These are phyloP conservation scores for Siniperca knerii DNA, from an alignment of 2,113 vertebrate species.

Conservation along the genomic window DNA sequence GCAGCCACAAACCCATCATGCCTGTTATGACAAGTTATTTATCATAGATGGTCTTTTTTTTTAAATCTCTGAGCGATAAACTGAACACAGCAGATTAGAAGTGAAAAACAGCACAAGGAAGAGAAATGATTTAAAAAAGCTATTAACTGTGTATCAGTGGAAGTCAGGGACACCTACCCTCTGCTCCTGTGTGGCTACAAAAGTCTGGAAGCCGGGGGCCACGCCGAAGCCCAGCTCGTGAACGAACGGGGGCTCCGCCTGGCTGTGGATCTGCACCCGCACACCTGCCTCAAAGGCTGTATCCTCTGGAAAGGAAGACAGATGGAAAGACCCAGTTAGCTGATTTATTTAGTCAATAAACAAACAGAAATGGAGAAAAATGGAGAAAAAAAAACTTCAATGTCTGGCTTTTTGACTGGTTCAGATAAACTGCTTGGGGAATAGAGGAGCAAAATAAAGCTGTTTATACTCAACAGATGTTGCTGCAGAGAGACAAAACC, in stretches of 20 bases:
- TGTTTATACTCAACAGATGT: constrained; percentile 14
- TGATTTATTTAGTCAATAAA: constrained; percentile 20
- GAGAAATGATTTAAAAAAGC: constrained; percentile 27
- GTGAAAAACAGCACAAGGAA: constrained; percentile 17
- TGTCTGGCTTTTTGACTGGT: constrained; percentile 9
- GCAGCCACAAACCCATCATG: constrained; percentile 9
- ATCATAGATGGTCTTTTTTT: not conserved
- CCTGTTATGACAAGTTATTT: constrained; percentile 32
- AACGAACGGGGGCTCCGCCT: constrained; percentile 96
- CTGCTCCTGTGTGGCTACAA: constrained; percentile 98
- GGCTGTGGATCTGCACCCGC: constrained; percentile 98
- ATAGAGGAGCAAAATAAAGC: constrained; percentile 1
- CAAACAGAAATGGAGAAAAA: constrained; percentile 11
- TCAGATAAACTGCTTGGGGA: constrained; percentile 31
- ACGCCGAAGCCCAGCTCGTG: constrained; percentile 98
- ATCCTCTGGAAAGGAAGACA: constrained; percentile 88
- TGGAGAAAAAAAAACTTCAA: not conserved
- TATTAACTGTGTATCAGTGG: constrained; percentile 17
- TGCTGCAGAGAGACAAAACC: constrained; percentile 1
- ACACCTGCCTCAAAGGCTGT: constrained; percentile 98
- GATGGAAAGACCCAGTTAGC: not conserved
- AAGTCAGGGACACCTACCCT: constrained; percentile 87
- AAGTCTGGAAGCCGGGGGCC: constrained; percentile 98
- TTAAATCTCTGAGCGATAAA: constrained; percentile 18
- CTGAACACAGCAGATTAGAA: constrained; percentile 6